These are phyloP conservation scores for Euwallacea fornicatus DNA, from an alignment of 1,140 invertebrate species.

Conservation along the genomic window DNA sequence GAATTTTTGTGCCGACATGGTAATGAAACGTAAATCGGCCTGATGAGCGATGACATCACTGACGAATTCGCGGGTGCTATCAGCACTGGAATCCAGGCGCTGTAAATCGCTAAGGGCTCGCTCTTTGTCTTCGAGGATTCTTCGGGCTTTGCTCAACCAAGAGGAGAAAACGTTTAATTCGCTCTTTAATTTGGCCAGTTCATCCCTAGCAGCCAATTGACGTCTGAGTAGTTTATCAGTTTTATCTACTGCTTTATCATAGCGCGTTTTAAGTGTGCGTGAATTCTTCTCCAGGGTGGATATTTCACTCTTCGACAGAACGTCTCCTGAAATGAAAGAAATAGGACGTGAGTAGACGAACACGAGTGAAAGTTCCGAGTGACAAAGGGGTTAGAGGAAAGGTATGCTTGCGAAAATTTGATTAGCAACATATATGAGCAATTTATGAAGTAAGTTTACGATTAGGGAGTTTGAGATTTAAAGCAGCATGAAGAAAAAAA, in stretches of 20 bases:
- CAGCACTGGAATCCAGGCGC: conserved; percentile 68
- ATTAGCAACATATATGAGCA: too few relatives aligned
- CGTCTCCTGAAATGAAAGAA: conserved; percentile 60
- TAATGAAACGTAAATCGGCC: conserved; percentile 90
- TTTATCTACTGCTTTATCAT: conserved; percentile 77
- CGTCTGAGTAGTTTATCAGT: conserved; percentile 76
- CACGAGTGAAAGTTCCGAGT: too few relatives aligned
- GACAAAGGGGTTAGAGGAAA: too few relatives aligned
- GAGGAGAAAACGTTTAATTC: conserved; percentile 79
- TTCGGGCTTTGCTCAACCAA: conserved; percentile 81
- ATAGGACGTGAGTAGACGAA: too few relatives aligned
- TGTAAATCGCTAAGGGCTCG: conserved; percentile 79
- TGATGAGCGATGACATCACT: conserved; percentile 93
- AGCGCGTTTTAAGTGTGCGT: conserved; percentile 78
- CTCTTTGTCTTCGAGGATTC: conserved; percentile 83
- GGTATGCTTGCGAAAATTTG: too few relatives aligned
- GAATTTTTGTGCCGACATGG: conserved; percentile 93
- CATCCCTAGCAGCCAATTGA: conserved; percentile 79
- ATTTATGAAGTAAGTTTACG: too few relatives aligned
- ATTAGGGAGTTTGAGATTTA: too few relatives aligned
- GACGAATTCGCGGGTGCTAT: conserved; percentile 83
- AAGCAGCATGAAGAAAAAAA: too few relatives aligned
- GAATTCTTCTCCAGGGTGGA: conserved; percentile 83
- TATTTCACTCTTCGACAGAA: conserved; percentile 85
- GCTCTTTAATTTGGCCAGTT: conserved; percentile 80